These are phyloP conservation scores for Chromoteleia sp. DNA, from an alignment of 2,888 invertebrate genomes.

Conservation along the genomic window DNA sequence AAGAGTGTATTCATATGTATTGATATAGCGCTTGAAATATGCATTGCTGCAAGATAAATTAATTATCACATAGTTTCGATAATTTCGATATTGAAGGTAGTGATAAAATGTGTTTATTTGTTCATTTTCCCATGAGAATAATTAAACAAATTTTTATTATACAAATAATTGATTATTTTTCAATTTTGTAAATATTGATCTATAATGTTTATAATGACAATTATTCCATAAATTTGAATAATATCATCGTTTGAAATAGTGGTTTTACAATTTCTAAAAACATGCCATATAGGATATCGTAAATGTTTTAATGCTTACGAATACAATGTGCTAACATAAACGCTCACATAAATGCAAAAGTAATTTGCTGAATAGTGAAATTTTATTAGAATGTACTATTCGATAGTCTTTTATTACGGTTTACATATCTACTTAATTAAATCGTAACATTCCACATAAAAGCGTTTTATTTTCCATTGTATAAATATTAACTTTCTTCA, in stretches of 20 bases:
- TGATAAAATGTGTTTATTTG: no score
- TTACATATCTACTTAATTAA: constrained; percentile 17
- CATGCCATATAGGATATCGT: constrained; percentile 5
- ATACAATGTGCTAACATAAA: constrained; percentile 6
- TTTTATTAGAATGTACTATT: constrained; percentile 24
- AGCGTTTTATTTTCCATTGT: constrained; percentile 2
- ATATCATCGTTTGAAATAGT: constrained; percentile 9
- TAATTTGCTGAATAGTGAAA: constrained; percentile 40
- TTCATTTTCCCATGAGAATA: no score
- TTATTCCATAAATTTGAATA: background rate
- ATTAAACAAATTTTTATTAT: no score
- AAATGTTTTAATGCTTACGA: constrained; percentile 32
- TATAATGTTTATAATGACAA: background rate
- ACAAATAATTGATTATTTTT: no score
- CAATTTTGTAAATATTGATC: background rate
- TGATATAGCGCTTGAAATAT: background rate
- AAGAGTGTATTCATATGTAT: constrained; percentile 5
- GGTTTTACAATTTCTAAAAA: constrained; percentile 1
- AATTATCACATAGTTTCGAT: background rate
- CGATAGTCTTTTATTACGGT: constrained; percentile 27
- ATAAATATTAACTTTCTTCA: background rate
- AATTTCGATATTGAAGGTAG: no score
- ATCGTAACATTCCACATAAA: constrained; percentile 12
- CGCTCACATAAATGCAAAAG: constrained; percentile 12
- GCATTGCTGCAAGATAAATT: background rate